Evolutionary conservation across 2,888 invertebrate species (phyloP), one percentile per base, ranked within the genome.

Genomic region (Cybosia mesomella): DNA sequence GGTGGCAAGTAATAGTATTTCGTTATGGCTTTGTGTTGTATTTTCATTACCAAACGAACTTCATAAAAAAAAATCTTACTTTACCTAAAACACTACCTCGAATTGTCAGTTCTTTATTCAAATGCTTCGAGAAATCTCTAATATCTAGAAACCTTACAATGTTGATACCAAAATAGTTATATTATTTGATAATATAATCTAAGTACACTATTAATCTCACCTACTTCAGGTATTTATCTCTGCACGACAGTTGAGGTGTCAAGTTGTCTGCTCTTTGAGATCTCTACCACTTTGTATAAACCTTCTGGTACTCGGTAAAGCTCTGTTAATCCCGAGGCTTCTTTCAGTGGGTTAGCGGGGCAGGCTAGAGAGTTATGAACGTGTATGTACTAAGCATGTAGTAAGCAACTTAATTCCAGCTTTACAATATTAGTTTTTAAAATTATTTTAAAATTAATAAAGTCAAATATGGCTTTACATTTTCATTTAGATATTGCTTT

Each of bases 1-100:
- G 93, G 91, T 89, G 89, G 86, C 83, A 85, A 84, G 81, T 86
- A 87, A 84, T 85, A 83, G 81, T 85, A 85, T 84, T 82, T 81
- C 81, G 87, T 77, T 81, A 77, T 82, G 55, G 73, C 74, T 71
- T 76, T 80, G 71, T 80, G 73, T 76, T 76, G 74, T 83, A 78
- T 73, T 62, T 76, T 74, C 71, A 82, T 76, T 81, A 74, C 68
- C 63, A 9, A 24, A 73, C 67, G 70, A 70, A 67, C 70, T 68
- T n/a, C 36, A 63, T 18, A 58, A 58, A n/a, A 57, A 59, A 32
- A 59, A 49, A 49, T 43, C 39, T 39, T 39, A 43, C 0, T 3
- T 15, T n/a, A 49, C 8, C n/a, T 9, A n/a, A 43, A 43, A 43
- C 1, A 4, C 8, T 49, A 1, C 0, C 1, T 8, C 24, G 28